Conservation (phyloP, 2,797 vertebrate species). For the Silurus aristotelis region DNA sequence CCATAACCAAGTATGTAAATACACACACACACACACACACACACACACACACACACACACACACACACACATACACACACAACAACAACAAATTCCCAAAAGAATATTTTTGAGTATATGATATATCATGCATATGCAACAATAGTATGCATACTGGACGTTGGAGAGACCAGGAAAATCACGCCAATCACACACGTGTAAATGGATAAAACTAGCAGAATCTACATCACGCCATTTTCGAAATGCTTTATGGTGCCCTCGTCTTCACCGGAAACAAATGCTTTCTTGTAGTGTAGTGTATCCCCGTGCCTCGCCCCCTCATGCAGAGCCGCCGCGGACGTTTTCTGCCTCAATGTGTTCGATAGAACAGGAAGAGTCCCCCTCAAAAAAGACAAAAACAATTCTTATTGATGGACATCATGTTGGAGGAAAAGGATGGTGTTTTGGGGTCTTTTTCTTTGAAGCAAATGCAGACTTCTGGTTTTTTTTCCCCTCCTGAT, state of each 20-base stretch:
- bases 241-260: no score
- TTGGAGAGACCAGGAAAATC: constrained; percentile 50
- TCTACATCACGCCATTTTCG: no score
- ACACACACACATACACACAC: constrained; percentile 60
- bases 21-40: constrained; percentile 64
- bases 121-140: constrained; percentile 62
- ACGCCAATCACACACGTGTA: constrained; percentile 59
- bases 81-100: neutral
- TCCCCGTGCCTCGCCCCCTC: constrained; percentile 63
- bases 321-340: constrained; percentile 30
- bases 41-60: constrained; percentile 60
- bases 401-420: neutral
- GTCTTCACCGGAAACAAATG: no score
- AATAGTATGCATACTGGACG: constrained; percentile 62
- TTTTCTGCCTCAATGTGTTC: constrained; percentile 40
- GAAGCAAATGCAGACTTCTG: constrained; percentile 53
- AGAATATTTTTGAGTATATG: constrained; percentile 55
- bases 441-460: no score
- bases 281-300: no score
- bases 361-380: no score
- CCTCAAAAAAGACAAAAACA: neutral
- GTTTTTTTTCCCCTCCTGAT: constrained; percentile 61
- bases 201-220: neutral
- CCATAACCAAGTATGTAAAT: constrained; percentile 80
- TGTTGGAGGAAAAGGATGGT: no score